These are phyloP conservation scores for Asteroscopus sphinx DNA, from an alignment of 2,888 invertebrate species.

Conservation along the genomic window DNA sequence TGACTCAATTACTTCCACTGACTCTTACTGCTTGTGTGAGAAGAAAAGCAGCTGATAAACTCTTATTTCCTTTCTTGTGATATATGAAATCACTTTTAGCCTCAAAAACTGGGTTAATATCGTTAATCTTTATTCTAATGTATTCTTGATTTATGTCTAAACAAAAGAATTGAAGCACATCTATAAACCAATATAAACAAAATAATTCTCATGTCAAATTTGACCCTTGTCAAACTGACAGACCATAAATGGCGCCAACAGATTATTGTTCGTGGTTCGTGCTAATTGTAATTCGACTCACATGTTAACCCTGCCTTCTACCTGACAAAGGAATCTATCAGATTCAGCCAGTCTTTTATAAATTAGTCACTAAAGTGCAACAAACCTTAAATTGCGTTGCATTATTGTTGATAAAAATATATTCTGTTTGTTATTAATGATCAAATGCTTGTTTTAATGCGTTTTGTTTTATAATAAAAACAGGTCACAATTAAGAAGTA, in stretches of 20 bases:
- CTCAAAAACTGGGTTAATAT: conserved; percentile 13
- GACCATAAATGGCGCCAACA: conserved; percentile 36
- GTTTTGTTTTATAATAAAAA: no score
- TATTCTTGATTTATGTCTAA: conserved; percentile 8
- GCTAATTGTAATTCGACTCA: conserved; percentile 44
- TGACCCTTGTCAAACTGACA: conserved; percentile 51
- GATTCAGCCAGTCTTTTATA: conserved; percentile 15
- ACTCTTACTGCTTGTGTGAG: conserved; percentile 33
- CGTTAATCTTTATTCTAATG: conserved; percentile 3
- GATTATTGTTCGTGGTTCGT: conserved; percentile 31
- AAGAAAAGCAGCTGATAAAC: conserved; percentile 22
- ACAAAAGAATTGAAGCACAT: conserved; percentile 24
- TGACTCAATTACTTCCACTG: conserved; percentile 11
- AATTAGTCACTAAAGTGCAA: conserved; percentile 42
- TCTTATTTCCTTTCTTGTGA: conserved; percentile 16
- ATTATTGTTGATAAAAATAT: background rate
- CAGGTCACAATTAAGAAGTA: background rate
- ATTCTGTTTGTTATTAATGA: no score
- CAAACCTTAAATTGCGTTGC: conserved; percentile 22
- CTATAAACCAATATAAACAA: background rate
- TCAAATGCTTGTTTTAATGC: no score
- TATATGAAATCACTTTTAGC: conserved; percentile 19
- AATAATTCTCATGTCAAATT: conserved; percentile 26
- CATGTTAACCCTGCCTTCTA: conserved; percentile 30
- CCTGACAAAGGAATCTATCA: conserved; percentile 41